phyloP scores from a whole-genome alignment of 2,888 invertebrate genomes.

The Hipparchia semele region DNA sequence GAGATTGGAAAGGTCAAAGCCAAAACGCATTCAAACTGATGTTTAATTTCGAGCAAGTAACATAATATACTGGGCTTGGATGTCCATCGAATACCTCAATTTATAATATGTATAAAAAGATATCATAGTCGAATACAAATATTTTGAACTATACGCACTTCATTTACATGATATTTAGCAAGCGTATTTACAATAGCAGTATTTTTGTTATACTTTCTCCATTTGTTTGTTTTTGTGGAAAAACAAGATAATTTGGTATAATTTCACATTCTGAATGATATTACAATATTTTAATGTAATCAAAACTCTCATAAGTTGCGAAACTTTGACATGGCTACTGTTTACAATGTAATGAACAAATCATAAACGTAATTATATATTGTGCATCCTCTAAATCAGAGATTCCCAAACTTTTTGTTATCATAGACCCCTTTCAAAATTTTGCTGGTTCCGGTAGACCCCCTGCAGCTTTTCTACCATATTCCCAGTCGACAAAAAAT shows the following conservation, averaged over 20 bases:
- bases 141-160: background rate
- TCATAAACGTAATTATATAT: too few species aligned
- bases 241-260: background rate
- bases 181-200: background rate
- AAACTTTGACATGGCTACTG: background rate
- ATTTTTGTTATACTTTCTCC: background rate
- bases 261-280: background rate
- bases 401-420: too few species aligned
- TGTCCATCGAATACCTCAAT: background rate
- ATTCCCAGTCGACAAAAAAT: too few species aligned
- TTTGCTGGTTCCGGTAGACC: too few species aligned
- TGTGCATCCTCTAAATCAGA: too few species aligned
- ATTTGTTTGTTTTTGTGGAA: background rate
- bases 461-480: too few species aligned
- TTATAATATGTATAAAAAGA: too few species aligned
- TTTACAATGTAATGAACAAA: background rate
- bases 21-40: constrained; percentile 9
- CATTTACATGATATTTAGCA: background rate
- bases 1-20: constrained; percentile 14
- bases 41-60: constrained; percentile 18
- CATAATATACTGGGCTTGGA: background rate
- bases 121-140: background rate
- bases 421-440: too few species aligned
- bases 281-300: background rate
- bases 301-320: background rate